Conservation (phyloP, 2,113 vertebrate species). For the Caretta caretta region DNA sequence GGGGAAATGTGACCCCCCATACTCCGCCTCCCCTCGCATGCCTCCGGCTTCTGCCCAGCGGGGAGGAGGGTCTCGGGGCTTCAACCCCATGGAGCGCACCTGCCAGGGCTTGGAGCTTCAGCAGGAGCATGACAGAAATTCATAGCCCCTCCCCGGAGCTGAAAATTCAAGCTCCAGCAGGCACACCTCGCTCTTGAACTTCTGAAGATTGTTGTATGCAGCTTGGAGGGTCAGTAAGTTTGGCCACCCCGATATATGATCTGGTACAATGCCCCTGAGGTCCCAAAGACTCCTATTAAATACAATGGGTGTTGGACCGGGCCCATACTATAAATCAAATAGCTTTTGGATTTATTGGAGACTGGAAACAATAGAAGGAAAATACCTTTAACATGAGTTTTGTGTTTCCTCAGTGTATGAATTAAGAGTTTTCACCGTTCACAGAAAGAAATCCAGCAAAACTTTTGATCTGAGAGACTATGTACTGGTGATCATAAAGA, state of each 20-base stretch:
- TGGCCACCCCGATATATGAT: background rate
- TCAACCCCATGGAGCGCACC: too few species aligned
- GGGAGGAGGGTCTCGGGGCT: too few species aligned
- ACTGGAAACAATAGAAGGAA: conserved; percentile 22
- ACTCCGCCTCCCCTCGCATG: too few species aligned
- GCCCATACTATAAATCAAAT: background rate
- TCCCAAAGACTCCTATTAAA: background rate
- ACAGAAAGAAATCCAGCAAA: conserved; percentile 43
- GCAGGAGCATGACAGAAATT: too few species aligned
- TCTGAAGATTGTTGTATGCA: too few species aligned
- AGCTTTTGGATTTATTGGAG: background rate
- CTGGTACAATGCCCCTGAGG: background rate
- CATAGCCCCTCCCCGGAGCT: too few species aligned
- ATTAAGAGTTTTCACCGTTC: conserved; percentile 33
- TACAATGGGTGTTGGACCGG: background rate
- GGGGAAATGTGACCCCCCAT: too few species aligned
- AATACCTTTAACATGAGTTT: background rate
- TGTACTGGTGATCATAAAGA: conserved; percentile 57
- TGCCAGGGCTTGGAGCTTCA: too few species aligned
- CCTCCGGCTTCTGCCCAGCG: too few species aligned
- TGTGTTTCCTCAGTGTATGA: background rate
- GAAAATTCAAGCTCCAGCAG: too few species aligned
- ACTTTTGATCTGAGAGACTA: conserved; percentile 69
- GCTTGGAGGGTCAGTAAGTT: too few species aligned
- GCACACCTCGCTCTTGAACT: too few species aligned